Percentiles rank a stretch among this genome's conserved stretches.
Evolutionary conservation across 30 jellyfish, hydroid and myxozoan species (phyloP).

Genomic region (Aurelia coerulea): DNA sequence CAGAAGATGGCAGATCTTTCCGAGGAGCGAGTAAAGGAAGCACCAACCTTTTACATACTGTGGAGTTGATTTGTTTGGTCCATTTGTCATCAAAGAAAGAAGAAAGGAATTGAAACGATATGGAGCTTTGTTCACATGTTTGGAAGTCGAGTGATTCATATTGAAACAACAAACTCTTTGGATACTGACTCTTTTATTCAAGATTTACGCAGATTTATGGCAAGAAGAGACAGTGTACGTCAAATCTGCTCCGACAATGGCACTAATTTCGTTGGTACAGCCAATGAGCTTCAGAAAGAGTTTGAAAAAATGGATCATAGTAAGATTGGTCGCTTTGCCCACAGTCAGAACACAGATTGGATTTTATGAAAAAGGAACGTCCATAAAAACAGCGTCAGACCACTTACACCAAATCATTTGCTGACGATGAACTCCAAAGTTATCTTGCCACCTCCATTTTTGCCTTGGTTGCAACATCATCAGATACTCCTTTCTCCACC

Average conservation of each 20-base stretch:
- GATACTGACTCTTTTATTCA: constrained; percentile 46
- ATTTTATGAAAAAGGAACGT: not conserved
- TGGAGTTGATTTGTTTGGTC: constrained; percentile 32
- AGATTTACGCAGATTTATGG: constrained; percentile 31
- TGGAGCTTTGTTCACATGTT: constrained; percentile 33
- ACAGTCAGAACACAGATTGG: constrained; percentile 16
- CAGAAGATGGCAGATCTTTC: constrained; percentile 63
- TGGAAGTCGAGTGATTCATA: constrained; percentile 30
- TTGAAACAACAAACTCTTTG: constrained; percentile 33
- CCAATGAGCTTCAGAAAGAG: constrained; percentile 3
- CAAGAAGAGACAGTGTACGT: constrained; percentile 36
- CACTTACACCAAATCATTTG: too few relatives aligned
- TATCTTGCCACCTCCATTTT: too few relatives aligned
- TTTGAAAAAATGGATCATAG: constrained; percentile 1
- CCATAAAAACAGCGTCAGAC: constrained; percentile 9
- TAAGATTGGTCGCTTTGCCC: constrained; percentile 23
- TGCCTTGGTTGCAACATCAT: too few relatives aligned
- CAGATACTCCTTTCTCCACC: too few relatives aligned
- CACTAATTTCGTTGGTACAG: constrained; percentile 5
- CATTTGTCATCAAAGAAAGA: constrained; percentile 18
- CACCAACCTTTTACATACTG: constrained; percentile 46
- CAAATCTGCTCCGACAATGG: constrained; percentile 30
- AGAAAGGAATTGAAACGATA: constrained; percentile 30
- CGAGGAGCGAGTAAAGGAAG: constrained; percentile 29
- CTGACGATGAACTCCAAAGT: too few relatives aligned